phyloP scores from a whole-genome alignment of 1,140 invertebrate genomes.

The Cecropterus lyciades region DNA sequence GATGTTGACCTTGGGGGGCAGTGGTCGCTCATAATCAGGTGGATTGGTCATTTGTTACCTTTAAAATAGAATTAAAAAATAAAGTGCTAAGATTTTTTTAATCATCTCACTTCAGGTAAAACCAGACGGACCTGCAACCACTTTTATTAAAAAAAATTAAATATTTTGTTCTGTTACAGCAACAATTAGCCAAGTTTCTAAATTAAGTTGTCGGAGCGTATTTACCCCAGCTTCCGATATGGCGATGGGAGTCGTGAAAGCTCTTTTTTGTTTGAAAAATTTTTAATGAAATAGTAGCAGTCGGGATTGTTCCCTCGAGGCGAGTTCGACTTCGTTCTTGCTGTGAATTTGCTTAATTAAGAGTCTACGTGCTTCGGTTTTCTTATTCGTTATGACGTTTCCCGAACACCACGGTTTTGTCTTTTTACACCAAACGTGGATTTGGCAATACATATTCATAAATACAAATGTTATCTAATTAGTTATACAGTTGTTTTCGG shows the following conservation, averaged over 20 bases:
- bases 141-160: background rate
- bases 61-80: no score
- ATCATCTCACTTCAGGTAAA: background rate
- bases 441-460: constrained; percentile 21
- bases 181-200: constrained; percentile 29
- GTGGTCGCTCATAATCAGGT: no score
- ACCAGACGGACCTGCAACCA: background rate
- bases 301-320: constrained; percentile 29
- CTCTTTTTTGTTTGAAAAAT: constrained; percentile 27
- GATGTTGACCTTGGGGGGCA: no score
- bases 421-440: constrained; percentile 1
- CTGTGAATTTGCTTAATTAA: constrained; percentile 35
- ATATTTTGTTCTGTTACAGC: background rate
- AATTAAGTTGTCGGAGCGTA: constrained; percentile 26
- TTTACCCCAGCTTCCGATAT: constrained; percentile 26
- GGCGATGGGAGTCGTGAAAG: constrained; percentile 9
- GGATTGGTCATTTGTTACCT: no score
- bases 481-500: no score
- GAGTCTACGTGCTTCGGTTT: constrained; percentile 33
- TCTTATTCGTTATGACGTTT: constrained; percentile 36
- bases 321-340: constrained; percentile 34
- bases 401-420: constrained; percentile 28
- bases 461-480: constrained; percentile 4
- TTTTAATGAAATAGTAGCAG: constrained; percentile 34
- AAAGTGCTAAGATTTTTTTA: no score